Conservation (phyloP, 2,888 invertebrate species). For the Philereme vetulata region DNA sequence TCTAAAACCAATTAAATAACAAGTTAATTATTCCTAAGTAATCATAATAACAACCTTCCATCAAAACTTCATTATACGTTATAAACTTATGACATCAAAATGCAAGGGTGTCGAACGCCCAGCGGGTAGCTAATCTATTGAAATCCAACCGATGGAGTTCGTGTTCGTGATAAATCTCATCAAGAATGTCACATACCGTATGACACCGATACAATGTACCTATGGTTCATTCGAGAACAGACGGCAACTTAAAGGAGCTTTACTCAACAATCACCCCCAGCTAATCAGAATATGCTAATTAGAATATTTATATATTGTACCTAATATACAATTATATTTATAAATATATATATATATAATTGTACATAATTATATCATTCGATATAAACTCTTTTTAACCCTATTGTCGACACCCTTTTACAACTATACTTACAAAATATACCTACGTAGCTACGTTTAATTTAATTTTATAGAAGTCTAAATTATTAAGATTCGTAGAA, state of each 20-base stretch:
- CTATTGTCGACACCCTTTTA: slow-evolving; percentile 7
- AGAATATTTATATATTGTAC: too few relatives aligned
- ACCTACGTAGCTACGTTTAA: neutral
- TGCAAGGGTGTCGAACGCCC: neutral
- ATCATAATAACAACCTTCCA: slow-evolving; percentile 19
- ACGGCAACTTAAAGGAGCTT: too few relatives aligned
- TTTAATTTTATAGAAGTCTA: slow-evolving; percentile 2
- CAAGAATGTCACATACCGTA: too few relatives aligned
- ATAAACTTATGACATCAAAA: slow-evolving; percentile 10
- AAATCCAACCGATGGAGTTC: too few relatives aligned
- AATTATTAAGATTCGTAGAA: neutral
- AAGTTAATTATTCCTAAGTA: slow-evolving; percentile 9
- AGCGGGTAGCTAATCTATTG: too few relatives aligned
- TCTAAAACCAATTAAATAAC: slow-evolving; percentile 19
- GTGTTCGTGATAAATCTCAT: too few relatives aligned
- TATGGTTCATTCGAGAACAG: too few relatives aligned
- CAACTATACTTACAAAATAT: neutral
- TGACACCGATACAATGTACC: too few relatives aligned
- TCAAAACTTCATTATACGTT: slow-evolving; percentile 11
- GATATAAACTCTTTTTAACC: neutral
- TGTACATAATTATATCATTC: neutral
- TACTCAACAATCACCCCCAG: too few relatives aligned
- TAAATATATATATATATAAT: too few relatives aligned
- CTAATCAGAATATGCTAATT: too few relatives aligned
- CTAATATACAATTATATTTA: too few relatives aligned